phyloP scores from a whole-genome alignment of 2,113 vertebrate species.

The Indri indri region DNA sequence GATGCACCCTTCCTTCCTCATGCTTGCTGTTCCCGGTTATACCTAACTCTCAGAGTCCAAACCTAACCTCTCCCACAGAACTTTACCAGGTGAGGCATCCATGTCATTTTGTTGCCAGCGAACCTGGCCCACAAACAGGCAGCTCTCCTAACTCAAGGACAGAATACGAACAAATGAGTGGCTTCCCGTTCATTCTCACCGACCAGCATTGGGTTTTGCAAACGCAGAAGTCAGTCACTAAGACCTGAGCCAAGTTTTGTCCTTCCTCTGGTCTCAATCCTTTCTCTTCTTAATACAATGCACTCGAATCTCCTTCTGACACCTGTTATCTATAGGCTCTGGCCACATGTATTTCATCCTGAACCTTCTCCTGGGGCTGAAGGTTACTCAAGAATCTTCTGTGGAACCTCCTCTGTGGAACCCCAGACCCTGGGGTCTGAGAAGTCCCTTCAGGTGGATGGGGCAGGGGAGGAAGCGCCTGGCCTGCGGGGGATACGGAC shows the following conservation, averaged over 20 bases:
- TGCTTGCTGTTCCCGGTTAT: neutral
- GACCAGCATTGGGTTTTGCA: neutral
- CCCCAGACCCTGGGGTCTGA: neutral
- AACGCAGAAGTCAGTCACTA: neutral
- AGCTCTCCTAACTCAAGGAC: neutral
- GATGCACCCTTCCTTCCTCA: neutral
- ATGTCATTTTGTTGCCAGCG: neutral
- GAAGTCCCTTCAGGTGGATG: neutral
- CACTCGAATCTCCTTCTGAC: neutral
- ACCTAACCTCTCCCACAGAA: neutral
- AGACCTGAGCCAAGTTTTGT: neutral
- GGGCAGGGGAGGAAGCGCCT: neutral
- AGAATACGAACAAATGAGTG: neutral
- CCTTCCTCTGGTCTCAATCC: neutral
- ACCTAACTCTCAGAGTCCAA: neutral
- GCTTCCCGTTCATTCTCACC: neutral
- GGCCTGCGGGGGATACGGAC: neutral
- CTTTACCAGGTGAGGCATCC: neutral
- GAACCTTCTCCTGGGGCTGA: neutral
- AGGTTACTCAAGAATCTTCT: too few species aligned
- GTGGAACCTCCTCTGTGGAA: too few species aligned
- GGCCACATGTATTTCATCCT: neutral
- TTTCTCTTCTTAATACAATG: neutral
- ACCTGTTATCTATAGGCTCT: neutral
- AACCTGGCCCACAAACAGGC: neutral